phyloP scores from a whole-genome alignment of 1,140 invertebrate genomes.

The Listronotus oregonensis region DNA sequence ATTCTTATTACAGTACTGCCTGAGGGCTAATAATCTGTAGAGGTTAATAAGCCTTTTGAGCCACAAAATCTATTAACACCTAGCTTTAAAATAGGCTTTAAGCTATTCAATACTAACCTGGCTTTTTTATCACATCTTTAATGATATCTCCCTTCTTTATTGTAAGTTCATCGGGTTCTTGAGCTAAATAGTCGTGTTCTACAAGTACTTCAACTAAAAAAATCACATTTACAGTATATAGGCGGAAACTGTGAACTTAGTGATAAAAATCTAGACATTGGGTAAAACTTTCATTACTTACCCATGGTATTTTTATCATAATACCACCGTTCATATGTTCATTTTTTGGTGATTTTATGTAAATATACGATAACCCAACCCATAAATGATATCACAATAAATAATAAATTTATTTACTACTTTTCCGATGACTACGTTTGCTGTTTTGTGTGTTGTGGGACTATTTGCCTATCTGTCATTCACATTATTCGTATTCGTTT shows the following conservation, averaged over 20 bases:
- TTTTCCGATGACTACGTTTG: constrained; percentile 26
- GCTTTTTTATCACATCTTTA: constrained; percentile 78
- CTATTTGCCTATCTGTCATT: background rate
- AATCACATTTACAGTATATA: constrained; percentile 11
- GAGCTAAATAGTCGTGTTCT: constrained; percentile 80
- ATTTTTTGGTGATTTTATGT: constrained; percentile 12
- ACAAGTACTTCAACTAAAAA: constrained; percentile 76
- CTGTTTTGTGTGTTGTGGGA: constrained; percentile 25
- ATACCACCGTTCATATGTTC: constrained; percentile 27
- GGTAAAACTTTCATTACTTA: constrained; percentile 6
- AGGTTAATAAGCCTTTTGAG: background rate
- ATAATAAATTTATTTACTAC: constrained; percentile 23
- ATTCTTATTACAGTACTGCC: too few relatives aligned
- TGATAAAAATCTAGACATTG: constrained; percentile 5
- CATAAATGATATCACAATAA: constrained; percentile 36
- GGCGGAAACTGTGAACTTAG: background rate
- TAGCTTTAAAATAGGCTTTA: background rate
- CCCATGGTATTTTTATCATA: constrained; percentile 33
- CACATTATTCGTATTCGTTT: too few relatives aligned
- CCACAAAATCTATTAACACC: background rate
- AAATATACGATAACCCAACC: constrained; percentile 26
- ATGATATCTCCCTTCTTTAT: constrained; percentile 89
- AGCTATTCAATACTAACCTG: constrained; percentile 46
- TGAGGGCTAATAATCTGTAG: too few relatives aligned
- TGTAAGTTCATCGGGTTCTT: constrained; percentile 82